Evolutionary conservation across 2,113 vertebrate species (phyloP).

Genomic region (Vanacampus margaritifer): DNA sequence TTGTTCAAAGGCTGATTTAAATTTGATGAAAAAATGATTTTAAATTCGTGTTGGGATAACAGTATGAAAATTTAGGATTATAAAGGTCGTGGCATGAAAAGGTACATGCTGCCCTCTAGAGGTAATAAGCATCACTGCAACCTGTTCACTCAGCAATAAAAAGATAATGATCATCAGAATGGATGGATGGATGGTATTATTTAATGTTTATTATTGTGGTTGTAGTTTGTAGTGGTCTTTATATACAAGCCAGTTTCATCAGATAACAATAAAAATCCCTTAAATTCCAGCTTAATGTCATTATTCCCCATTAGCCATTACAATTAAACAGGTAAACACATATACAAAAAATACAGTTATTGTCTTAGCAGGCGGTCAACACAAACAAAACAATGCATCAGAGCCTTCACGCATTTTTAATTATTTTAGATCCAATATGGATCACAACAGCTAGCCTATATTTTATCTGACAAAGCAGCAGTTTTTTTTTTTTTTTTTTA

Average conservation of each 20-base stretch:
- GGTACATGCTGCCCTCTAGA: neutral
- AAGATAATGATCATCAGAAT: neutral
- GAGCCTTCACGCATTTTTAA: conserved; percentile 2
- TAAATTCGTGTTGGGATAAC: too few species aligned
- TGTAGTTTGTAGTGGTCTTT: neutral
- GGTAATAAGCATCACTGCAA: neutral
- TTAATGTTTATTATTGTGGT: neutral
- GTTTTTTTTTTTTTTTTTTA: neutral
- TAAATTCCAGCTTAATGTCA: conserved; percentile 4
- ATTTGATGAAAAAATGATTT: too few species aligned
- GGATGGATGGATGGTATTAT: too few species aligned
- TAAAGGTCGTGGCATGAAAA: neutral
- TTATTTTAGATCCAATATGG: conserved; percentile 57
- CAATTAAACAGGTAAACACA: neutral
- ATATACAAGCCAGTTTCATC: conserved; percentile 18
- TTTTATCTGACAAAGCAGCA: neutral
- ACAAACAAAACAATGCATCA: conserved; percentile 8
- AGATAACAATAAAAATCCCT: conserved; percentile 10
- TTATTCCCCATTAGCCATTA: neutral
- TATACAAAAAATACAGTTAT: conserved; percentile 21
- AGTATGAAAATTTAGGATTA: too few species aligned
- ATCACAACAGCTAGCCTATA: conserved; percentile 20
- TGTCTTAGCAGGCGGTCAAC: neutral
- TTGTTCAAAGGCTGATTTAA: too few species aligned
- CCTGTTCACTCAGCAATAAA: neutral